Base-by-base conservation (phyloP, 2,113 vertebrate genomes). In the Nasalis larvatus region DNA sequence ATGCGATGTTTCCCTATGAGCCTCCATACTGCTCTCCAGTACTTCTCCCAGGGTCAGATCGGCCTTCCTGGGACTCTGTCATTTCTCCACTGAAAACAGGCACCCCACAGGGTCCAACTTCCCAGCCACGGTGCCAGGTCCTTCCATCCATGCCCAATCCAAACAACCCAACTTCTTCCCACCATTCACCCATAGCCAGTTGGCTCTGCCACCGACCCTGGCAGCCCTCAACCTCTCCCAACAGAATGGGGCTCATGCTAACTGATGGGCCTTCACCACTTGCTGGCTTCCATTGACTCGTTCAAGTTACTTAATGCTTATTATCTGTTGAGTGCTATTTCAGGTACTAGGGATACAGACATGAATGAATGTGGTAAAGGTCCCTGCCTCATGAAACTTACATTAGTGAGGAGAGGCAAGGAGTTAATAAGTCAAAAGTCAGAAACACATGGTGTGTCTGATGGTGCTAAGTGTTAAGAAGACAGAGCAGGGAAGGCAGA, bases 1-100 rank as follows among this genome's bases (percentile, higher is more conserved):
- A 23, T 80, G 45, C 81, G n/a, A 58, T 2, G 12, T 21, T 30
- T n/a, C 20, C 40, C 3, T 4, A 0, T 68, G 77, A 88, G 47
- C 10, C 45, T 49, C 23, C 10, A 0, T 20, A 0, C 35, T 68
- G 63, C 21, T 30, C 23, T 47, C 56, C 52, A 47, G 8, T 47
- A 6, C 76, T 30, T 30, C 20, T 52, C 37, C 3, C 1, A 0
- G 8, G 10, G 3, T 13, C 45, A 56, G 8, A 10, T 18, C 47
- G 2, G 42, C 78, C 35, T 85, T 35, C 40, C n/a, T 8, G 30
- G 74, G 42, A 45, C n/a, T 76, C 45, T 52, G 42, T 58, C 17
- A 2, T 40, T 40, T 92, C 69, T 60, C 56, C 18, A 9, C 8
- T 37, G n/a, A 35, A 76, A n/a, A 76, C 14, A 32, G 20, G 16